Base-by-base conservation (phyloP, 2,888 invertebrate genomes). In the Pteria penguin region DNA sequence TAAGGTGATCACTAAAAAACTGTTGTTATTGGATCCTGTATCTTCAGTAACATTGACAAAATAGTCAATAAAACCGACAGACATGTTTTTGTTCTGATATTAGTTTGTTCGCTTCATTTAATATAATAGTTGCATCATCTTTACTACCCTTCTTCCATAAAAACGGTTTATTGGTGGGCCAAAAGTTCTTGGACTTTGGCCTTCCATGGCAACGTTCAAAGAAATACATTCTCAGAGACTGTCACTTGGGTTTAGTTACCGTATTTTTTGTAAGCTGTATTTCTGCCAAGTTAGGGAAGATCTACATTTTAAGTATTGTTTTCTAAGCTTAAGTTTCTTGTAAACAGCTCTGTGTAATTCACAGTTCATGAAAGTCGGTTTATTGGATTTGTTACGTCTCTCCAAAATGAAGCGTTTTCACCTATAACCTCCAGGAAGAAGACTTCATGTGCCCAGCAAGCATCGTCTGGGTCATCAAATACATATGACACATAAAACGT, bases 191-290 rank as follows among this genome's bases (percentile, higher is more conserved):
- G 45, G 65, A 5, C 32, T 67, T 67, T 24, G 45, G 36, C 3
- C 72, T 63, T 0, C 76, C 67, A 27, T 55, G 26, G 32, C 72
- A 76, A 18, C 75, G 36, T 58, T 69, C 67, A 24, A 63, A 62
- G 18, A 63, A 69, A 18, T 63, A 68, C 27, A 45, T 67, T 22
- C 57, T 14, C 1, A 68, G 22, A 0, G 67, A 67, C 31, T 75
- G 31, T 29, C 58, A 45, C 36, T 65, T 71, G 3, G 62, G 11
- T 54, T 66, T 68, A 4, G 66, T 72, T 4, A 72, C 76, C 36
- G 27, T 26, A 18, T 60, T n/a, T 27, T 2, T 60, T 60, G 60
- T 26, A 5, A 26, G 18, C 60, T 2, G 24, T 60, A 60, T 22
- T 24, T 26, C 27, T 60, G 24, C 60, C 60, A 60, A 27, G 22